Evolutionary conservation across 2,888 invertebrate species (phyloP).

Genomic region (Agrenia bidenticulata): DNA sequence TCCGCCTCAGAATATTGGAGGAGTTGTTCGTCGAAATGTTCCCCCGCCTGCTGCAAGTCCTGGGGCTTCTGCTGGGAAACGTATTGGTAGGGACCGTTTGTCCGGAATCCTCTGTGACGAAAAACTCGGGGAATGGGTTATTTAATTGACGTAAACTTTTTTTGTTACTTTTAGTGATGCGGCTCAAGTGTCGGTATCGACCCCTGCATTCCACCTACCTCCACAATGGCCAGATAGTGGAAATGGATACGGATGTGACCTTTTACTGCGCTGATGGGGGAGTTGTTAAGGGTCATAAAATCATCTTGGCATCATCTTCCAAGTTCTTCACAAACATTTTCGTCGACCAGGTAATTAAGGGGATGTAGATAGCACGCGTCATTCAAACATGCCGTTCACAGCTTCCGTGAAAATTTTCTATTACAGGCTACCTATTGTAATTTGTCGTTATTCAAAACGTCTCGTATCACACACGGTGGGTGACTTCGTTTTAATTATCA

Average conservation of each 20-base stretch:
- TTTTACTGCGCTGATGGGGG: slow-evolving; percentile 48
- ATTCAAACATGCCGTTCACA: no score
- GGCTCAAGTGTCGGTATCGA: slow-evolving; percentile 44
- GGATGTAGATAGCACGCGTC: no score
- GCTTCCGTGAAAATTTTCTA: no score
- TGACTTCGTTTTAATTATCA: neutral
- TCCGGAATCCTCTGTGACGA: no score
- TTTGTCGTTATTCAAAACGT: no score
- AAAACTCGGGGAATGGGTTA: no score
- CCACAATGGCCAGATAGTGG: slow-evolving; percentile 34
- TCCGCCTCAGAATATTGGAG: neutral
- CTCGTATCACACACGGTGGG: neutral
- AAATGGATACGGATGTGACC: slow-evolving; percentile 46
- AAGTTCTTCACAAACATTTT: slow-evolving; percentile 47
- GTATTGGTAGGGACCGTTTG: slow-evolving; percentile 18
- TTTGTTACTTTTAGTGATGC: slow-evolving; percentile 38
- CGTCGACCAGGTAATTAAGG: slow-evolving; percentile 46
- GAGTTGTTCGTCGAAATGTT: neutral
- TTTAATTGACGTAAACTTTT: neutral
- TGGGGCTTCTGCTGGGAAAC: slow-evolving; percentile 27
- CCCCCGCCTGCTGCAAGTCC: neutral
- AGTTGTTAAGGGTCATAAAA: slow-evolving; percentile 44
- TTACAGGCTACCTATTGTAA: no score
- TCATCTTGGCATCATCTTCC: slow-evolving; percentile 47
- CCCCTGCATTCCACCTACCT: slow-evolving; percentile 44